These are phyloP conservation scores for Drosophila kepulauana DNA, from an alignment of 1,140 invertebrate genomes.

Conservation along the genomic window DNA sequence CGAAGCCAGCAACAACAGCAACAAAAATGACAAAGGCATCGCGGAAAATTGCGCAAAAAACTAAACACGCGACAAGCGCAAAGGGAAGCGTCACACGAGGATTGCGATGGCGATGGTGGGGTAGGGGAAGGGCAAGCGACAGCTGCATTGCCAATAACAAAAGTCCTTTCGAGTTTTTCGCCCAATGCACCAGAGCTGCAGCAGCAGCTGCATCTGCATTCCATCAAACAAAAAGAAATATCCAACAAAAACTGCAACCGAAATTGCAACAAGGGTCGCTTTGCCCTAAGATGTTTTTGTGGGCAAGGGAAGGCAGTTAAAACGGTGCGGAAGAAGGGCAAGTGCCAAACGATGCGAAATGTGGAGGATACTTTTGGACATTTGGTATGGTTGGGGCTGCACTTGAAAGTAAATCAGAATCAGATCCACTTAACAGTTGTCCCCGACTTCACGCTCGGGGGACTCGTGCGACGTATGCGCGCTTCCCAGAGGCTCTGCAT, in stretches of 20 bases:
- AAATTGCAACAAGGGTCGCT: conserved; percentile 62
- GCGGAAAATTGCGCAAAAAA: conserved; percentile 83
- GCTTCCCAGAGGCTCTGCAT: conserved; percentile 45
- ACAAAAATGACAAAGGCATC: conserved; percentile 71
- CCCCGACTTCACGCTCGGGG: background rate
- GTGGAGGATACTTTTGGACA: conserved; percentile 38
- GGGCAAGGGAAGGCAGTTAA: conserved; percentile 43
- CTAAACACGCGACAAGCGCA: conserved; percentile 62
- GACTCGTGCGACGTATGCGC: background rate
- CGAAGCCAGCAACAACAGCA: conserved; percentile 22
- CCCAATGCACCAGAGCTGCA: conserved; percentile 61
- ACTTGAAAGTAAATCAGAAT: conserved; percentile 56
- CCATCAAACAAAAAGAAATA: conserved; percentile 20
- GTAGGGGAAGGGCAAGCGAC: conserved; percentile 37
- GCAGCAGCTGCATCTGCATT: conserved; percentile 39
- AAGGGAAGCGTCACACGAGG: background rate
- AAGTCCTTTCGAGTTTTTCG: conserved; percentile 65
- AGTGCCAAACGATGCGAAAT: conserved; percentile 31
- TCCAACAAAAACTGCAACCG: conserved; percentile 49
- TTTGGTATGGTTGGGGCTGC: conserved; percentile 16
- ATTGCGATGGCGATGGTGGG: background rate
- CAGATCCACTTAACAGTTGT: conserved; percentile 19
- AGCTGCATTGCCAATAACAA: conserved; percentile 70
- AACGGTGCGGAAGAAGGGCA: too few species aligned
- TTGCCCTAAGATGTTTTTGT: conserved; percentile 6